Conservation (phyloP, 2,888 invertebrate species). For the Gonocerus acuteangulatus region DNA sequence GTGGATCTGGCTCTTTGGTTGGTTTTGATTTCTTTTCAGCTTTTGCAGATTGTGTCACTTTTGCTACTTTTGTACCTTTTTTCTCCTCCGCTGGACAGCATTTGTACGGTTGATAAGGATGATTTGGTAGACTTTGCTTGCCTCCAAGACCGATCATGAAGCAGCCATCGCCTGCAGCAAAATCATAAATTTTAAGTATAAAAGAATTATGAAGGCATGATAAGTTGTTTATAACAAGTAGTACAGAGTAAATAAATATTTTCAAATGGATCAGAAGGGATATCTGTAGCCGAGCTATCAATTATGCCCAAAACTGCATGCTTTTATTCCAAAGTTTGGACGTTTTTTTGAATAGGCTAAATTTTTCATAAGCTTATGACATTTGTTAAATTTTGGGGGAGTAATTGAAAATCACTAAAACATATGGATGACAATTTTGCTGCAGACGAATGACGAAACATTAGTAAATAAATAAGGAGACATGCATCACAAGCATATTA, state of each 20-base stretch:
- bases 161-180: constrained; percentile 88
- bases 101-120: constrained; percentile 80
- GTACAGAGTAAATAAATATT: too few species aligned
- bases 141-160: constrained; percentile 93
- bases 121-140: constrained; percentile 65
- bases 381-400: constrained; percentile 12
- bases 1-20: constrained; percentile 7
- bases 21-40: constrained; percentile 17
- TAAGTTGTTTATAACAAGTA: too few species aligned
- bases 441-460: constrained; percentile 38
- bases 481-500: constrained; percentile 29
- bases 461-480: constrained; percentile 27
- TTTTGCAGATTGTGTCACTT: constrained; percentile 45
- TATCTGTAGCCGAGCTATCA: too few species aligned
- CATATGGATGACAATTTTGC: constrained; percentile 34
- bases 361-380: not conserved
- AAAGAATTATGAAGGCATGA: not conserved
- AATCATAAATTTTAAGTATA: not conserved
- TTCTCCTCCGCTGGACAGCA: constrained; percentile 82
- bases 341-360: not conserved
- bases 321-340: not conserved
- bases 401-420: constrained; percentile 20
- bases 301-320: not conserved
- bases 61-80: constrained; percentile 71
- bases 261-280: too few species aligned